Conservation (phyloP, 2,113 vertebrate genomes). For the Euleptes europaea region DNA sequence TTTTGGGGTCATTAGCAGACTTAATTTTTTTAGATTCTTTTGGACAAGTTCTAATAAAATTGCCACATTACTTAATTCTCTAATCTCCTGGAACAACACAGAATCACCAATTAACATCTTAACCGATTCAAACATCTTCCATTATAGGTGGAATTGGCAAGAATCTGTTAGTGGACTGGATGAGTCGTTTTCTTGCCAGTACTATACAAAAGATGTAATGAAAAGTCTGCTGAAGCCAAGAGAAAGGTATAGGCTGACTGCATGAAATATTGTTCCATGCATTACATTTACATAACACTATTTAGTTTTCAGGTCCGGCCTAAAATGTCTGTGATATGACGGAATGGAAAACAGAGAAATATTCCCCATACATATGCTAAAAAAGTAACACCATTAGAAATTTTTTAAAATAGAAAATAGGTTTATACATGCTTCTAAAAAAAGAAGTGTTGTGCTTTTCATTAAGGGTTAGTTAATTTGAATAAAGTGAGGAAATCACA, state of each 20-base stretch:
- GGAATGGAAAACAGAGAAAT: slow-evolving; percentile 32
- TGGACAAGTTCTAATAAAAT: neutral
- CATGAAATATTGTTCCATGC: neutral
- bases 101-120: neutral
- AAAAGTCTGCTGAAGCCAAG: neutral
- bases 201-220: neutral
- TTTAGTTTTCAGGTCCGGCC: neutral
- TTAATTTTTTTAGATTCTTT: neutral
- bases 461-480: slow-evolving; percentile 56
- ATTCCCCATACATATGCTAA: slow-evolving; percentile 26
- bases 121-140: neutral
- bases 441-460: slow-evolving; percentile 38
- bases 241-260: neutral
- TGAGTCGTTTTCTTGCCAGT: neutral
- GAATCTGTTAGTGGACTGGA: neutral
- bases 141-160: neutral
- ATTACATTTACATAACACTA: neutral
- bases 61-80: neutral
- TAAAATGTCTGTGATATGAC: slow-evolving; percentile 31
- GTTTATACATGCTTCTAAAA: slow-evolving; percentile 19
- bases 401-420: neutral
- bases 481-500: slow-evolving; percentile 56
- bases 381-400: neutral
- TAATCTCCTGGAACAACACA: neutral
- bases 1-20: neutral